Evolutionary conservation across 2,888 invertebrate species (phyloP).

Genomic region (Drosophila nr. perissopoda): DNA sequence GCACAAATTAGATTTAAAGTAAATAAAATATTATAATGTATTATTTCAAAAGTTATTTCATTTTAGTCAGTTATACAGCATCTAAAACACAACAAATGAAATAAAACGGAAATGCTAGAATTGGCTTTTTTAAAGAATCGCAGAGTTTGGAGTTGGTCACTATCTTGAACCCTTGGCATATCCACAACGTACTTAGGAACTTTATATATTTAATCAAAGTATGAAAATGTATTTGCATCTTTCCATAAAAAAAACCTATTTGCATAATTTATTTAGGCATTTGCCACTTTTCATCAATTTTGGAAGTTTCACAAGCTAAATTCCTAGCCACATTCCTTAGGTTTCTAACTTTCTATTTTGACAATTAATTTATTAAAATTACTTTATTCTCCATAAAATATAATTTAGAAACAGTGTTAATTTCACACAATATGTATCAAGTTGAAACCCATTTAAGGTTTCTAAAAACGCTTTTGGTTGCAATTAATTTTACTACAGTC

Average conservation of each 20-base stretch:
- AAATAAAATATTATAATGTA: not conserved
- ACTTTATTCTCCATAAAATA: not conserved
- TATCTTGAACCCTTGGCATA: not conserved
- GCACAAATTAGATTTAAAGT: constrained; percentile 6
- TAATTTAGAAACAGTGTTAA: constrained; percentile 6
- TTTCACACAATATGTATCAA: not conserved
- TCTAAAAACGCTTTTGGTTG: constrained; percentile 15
- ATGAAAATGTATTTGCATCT: not conserved
- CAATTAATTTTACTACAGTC: constrained; percentile 25
- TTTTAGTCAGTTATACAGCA: not conserved
- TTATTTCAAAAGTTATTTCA: not conserved
- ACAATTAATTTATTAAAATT: not conserved
- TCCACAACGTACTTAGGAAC: not conserved
- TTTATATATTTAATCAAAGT: not conserved
- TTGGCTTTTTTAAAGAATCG: not conserved
- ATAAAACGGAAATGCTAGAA: not conserved
- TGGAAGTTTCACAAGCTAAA: not conserved
- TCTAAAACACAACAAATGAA: not conserved
- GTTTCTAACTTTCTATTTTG: not conserved
- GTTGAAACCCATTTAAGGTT: constrained; percentile 7
- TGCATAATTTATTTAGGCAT: not conserved
- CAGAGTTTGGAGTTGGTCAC: not conserved
- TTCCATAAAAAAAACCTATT: not conserved
- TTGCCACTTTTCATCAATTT: not conserved
- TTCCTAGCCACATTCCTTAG: not conserved